Evolutionary conservation across 2,797 vertebrate genomes (phyloP).

Genomic region (Lophotriccus pileatus): DNA sequence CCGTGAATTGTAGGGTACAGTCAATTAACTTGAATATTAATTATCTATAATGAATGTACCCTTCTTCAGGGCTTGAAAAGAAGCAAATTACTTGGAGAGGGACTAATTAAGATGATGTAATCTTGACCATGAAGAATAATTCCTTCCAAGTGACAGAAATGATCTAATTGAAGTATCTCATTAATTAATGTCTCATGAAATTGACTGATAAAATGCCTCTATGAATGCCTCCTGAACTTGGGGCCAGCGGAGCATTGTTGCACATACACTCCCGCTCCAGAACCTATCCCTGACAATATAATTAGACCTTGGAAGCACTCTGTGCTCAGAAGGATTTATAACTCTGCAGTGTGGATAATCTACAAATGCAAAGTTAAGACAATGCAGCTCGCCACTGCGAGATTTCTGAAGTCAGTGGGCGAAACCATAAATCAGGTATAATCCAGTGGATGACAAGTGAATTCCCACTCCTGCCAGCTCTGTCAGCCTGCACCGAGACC

Average conservation of each 20-base stretch:
- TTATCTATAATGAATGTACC: conserved; percentile 79
- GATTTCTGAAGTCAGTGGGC: conserved; percentile 22
- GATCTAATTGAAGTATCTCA: conserved; percentile 79
- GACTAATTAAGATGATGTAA: conserved; percentile 82
- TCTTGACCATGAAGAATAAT: conserved; percentile 77
- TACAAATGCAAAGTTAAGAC: conserved; percentile 51
- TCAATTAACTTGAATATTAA: conserved; percentile 81
- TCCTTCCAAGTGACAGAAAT: conserved; percentile 75
- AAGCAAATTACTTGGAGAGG: conserved; percentile 76
- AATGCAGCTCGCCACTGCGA: not conserved
- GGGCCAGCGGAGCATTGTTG: conserved; percentile 47
- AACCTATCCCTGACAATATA: conserved; percentile 56
- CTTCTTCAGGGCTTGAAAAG: conserved; percentile 73
- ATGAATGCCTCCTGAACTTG: conserved; percentile 68
- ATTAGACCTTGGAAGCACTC: conserved; percentile 52
- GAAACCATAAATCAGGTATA: not conserved
- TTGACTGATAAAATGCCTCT: conserved; percentile 72
- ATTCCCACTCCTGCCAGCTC: not conserved
- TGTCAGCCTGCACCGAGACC: not conserved
- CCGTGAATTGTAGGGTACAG: conserved; percentile 69
- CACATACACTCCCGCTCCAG: conserved; percentile 44
- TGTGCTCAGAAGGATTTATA: conserved; percentile 64
- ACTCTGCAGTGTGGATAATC: conserved; percentile 43
- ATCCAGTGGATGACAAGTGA: not conserved
- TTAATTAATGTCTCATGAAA: conserved; percentile 79